Evolutionary conservation across 2,888 invertebrate species (phyloP).

Genomic region (Syrista parreyssii): DNA sequence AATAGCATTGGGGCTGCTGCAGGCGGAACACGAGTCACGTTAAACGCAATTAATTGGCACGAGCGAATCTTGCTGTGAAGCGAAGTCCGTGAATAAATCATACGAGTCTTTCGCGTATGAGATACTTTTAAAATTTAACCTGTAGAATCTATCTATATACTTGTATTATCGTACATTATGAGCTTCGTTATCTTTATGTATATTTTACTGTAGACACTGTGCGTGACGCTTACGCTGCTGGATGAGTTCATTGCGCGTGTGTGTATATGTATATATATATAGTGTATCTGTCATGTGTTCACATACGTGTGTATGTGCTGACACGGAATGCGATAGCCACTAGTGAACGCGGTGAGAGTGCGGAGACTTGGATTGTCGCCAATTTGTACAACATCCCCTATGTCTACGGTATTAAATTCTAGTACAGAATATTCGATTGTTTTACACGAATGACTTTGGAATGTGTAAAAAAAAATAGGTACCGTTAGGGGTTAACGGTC

Average conservation of each 20-base stretch:
- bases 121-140: background rate
- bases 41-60: background rate
- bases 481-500: background rate
- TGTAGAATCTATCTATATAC: background rate
- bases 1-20: background rate
- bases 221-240: background rate
- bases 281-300: background rate
- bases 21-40: background rate
- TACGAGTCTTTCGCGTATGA: background rate
- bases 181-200: background rate
- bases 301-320: background rate
- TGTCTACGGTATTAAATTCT: background rate
- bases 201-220: background rate
- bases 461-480: background rate
- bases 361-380: conserved; percentile 39
- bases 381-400: conserved; percentile 41
- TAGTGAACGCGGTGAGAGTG: conserved; percentile 9
- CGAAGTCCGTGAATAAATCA: background rate
- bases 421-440: background rate
- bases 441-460: background rate
- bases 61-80: background rate
- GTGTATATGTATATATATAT: background rate
- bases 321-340: conserved; percentile 8
- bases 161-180: background rate
- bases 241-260: background rate